Evolutionary conservation across 2,888 invertebrate species (phyloP), one percentile per base, ranked within the genome.

Genomic region (Rosalia funebris): DNA sequence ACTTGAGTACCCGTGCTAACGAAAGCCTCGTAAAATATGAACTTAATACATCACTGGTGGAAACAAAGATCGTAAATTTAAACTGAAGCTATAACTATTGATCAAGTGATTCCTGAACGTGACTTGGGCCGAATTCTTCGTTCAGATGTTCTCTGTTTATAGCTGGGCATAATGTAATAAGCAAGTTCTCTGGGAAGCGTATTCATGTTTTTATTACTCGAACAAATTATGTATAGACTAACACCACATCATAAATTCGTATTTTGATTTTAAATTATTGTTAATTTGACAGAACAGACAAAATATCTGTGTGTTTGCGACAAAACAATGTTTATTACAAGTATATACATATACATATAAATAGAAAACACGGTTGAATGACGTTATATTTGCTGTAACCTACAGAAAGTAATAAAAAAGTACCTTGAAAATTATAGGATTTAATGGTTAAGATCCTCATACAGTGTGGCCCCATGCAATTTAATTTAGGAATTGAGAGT

Each of bases 81-180:
- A 62, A 59, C 53, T 55, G 54, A 60, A 66, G 71, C 69, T 68
- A 72, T 72, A 71, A 73, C 71, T 69, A 67, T 63, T 66, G 72
- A 73, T 72, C 70, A 70, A 70, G 63, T 68, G 71, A 71, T 71
- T 69, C 64, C 64, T 56, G 71, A 68, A 71, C 73, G 73, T 73
- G 73, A 72, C 72, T 73, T 66, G 16, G 39, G 41, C 56, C 57
- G 66, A 70, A 72, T 72, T 72, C 72, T 68, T 66, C 62, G 60
- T 70, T 68, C 63, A 65, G 66, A 70, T 69, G 67, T 60, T 70
- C 69, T 71, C 69, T 71, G 68, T 68, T 67, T 68, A 61, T 60
- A 67, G 60, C 58, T 62, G 57, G 56, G 48, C 54, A 55, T 60
- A 44, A 57, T 58, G 60, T 57, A 60, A 54, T 48, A 55, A 59